Conservation (phyloP, 1,140 invertebrate genomes). For the Aphelenchoides besseyi region DNA sequence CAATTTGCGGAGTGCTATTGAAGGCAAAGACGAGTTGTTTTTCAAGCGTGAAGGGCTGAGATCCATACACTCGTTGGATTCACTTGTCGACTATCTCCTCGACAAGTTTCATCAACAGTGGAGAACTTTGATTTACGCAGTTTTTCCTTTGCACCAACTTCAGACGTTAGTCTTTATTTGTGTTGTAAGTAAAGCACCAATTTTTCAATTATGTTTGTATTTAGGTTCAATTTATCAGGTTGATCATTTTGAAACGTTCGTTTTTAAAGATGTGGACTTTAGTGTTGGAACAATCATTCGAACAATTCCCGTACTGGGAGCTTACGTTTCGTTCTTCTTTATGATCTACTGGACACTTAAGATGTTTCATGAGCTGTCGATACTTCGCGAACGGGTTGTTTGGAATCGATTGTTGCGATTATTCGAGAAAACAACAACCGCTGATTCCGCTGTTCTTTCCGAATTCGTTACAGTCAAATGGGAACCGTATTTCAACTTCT, state of each 20-base stretch:
- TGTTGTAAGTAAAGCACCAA: slow-evolving; percentile 54
- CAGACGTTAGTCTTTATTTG: slow-evolving; percentile 56
- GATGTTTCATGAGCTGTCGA: slow-evolving; percentile 48
- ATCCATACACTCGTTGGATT: slow-evolving; percentile 31
- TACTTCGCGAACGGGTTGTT: slow-evolving; percentile 32
- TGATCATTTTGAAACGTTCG: neutral
- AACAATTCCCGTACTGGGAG: slow-evolving; percentile 39
- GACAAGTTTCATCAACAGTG: slow-evolving; percentile 55
- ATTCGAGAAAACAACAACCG: slow-evolving; percentile 22
- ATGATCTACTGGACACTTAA: slow-evolving; percentile 54
- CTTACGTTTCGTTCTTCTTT: slow-evolving; percentile 48
- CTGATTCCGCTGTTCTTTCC: neutral
- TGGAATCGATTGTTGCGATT: slow-evolving; percentile 38
- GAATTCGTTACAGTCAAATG: slow-evolving; percentile 38
- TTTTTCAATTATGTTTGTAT: slow-evolving; percentile 46
- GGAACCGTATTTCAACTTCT: slow-evolving; percentile 54
- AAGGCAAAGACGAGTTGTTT: slow-evolving; percentile 18
- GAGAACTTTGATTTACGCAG: slow-evolving; percentile 49
- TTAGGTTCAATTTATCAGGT: neutral
- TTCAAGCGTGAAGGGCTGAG: slow-evolving; percentile 17
- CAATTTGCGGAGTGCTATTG: slow-evolving; percentile 25
- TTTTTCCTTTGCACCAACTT: slow-evolving; percentile 54
- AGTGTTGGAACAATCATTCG: slow-evolving; percentile 46
- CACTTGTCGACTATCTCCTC: slow-evolving; percentile 52
- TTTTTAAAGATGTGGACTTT: neutral